Conservation (phyloP, 2,113 vertebrate species). For the Ptilorrhoa leucosticta region DNA sequence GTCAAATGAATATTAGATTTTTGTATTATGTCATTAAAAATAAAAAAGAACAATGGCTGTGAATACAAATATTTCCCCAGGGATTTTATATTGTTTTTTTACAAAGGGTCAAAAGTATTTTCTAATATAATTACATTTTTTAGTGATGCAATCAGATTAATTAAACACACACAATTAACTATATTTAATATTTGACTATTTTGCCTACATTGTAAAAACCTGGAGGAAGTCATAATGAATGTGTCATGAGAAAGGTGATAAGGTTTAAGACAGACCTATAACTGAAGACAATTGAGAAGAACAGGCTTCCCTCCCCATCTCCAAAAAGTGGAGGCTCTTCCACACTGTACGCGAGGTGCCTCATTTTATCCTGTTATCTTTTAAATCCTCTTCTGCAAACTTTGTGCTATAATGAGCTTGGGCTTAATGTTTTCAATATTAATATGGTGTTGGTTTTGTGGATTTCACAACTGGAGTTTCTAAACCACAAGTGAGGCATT, state of each 20-base stretch:
- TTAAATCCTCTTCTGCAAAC: neutral
- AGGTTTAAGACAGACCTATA: neutral
- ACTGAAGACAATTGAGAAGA: neutral
- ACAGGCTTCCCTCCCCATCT: neutral
- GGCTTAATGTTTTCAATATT: neutral
- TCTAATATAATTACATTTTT: slow-evolving; percentile 1
- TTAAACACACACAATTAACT: slow-evolving; percentile 34
- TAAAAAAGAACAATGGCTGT: neutral
- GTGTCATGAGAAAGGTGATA: neutral
- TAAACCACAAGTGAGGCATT: neutral
- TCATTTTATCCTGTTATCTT: neutral
- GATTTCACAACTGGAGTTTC: neutral
- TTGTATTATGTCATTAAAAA: neutral
- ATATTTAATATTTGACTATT: slow-evolving; percentile 25
- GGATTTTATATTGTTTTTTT: neutral
- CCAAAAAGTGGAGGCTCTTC: neutral
- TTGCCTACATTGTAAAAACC: neutral
- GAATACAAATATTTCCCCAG: neutral
- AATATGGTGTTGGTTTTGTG: neutral
- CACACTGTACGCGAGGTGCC: neutral
- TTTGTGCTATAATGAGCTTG: neutral
- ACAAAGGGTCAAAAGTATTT: neutral
- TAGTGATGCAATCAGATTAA: slow-evolving; percentile 38
- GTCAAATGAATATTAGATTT: neutral
- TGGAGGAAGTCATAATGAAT: neutral